Evolutionary conservation across 2,888 invertebrate genomes (phyloP), one percentile per base, ranked within the genome.

Genomic region (Phasia obesa): DNA sequence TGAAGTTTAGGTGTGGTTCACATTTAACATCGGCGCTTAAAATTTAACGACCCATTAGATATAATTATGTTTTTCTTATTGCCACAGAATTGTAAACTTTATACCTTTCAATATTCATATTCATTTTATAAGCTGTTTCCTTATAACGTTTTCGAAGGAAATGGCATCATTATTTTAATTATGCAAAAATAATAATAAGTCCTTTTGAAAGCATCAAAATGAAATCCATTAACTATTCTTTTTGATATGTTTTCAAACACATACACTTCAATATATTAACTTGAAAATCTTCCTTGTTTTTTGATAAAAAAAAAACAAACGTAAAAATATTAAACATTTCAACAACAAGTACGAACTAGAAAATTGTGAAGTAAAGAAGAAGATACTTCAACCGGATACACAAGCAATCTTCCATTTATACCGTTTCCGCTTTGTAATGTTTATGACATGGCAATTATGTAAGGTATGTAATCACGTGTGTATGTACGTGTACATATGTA

Each of bases 371-470:
- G 13, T 11, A 67, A 25, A 59, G 2, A 49, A 76, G 44, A 1
- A 62, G 64, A 65, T 4, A 64, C 19, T 23, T 25, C 21, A 57
- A 73, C 44, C 73, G 77, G 74, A 82, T 74, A 69, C 57, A 74
- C 47, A 57, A 44, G 78, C 74, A 78, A 69, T 74, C 78, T 67
- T 69, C 62, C 31, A 77, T 82, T 77, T 62, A 64, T 73, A 69
- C 23, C 67, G 76, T 78, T 82, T 82, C 77, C 81, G 81, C 42
- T 77, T 64, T 23, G 1, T 73, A 81, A 73, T 67, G 73, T 73
- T 73, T 79, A 79, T 73, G 59, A 51, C 71, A 79, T 67, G 59
- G 44, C 42, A 47, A 35, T 35, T 35, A 11, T 6, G 11, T 35
- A 11, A 35, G 5, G 19, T 17, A 5, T 47, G 17, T 19, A 5